Evolutionary conservation across 2,797 vertebrate species (phyloP), one percentile per base, ranked within the genome.

Genomic region (Emys orbicularis): DNA sequence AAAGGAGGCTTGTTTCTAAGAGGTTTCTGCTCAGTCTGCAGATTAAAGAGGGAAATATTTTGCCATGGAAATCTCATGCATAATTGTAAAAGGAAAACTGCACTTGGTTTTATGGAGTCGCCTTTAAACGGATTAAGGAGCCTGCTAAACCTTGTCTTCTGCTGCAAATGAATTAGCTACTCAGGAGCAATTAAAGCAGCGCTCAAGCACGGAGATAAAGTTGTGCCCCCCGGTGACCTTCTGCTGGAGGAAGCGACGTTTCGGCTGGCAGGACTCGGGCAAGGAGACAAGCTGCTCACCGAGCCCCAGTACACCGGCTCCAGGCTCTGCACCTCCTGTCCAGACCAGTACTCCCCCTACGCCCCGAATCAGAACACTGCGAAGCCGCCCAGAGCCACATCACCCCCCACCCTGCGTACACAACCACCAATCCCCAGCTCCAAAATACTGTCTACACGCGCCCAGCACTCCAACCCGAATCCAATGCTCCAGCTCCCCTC

Each of bases 171-270:
- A 37, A 52, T 4, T 5, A 10, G 85, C 65, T 56, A 61, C 81
- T 87, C 34, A 3, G 31, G 59, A 54, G 86, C 83, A 53, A 72
- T 83, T 76, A 68, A 37, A n/a, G 90, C 90, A n/a, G 56, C 49
- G 89, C 92, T 72, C 54, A 16, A 91, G 85, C 74, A 27, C 29
- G 5, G 50, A 72, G 90, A 84, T 59, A 87, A 93, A 94, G 94
- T 59, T 79, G 86, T 91, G 96, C 87, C 91, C 92, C 92, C 77
- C 85, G 8, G 84, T 94, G 96, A 97, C 97, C 97, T 96, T 97
- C 91, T 83, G 84, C 54, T 92, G 82, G 82, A 94, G 90, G 50
- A 47, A 88, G 74, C 90, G 88, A 15, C 85, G 89, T 83, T 90
- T 81, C 6, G 65, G n/a, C 84, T 34, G 89, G 81, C 92, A 37